Evolutionary conservation across 2,113 vertebrate genomes (phyloP).

Genomic region (Probosciger aterrimus): DNA sequence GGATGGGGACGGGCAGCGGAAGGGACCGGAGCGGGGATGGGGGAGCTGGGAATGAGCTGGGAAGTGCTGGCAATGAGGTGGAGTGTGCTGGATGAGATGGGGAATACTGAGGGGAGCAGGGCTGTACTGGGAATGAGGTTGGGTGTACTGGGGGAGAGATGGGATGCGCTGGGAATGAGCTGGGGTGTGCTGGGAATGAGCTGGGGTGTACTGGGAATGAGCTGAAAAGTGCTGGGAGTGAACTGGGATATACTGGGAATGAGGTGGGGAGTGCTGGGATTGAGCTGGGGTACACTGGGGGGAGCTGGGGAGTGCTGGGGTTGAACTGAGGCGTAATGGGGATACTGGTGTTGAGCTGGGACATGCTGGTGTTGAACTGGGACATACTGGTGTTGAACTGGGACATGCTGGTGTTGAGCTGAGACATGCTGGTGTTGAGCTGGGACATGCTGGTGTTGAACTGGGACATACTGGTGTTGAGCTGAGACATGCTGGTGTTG

Average conservation of each 20-base stretch:
- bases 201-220: neutral
- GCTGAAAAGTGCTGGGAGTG: neutral
- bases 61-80: neutral
- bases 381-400: neutral
- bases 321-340: neutral
- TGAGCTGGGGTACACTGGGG: neutral
- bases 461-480: neutral
- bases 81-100: neutral
- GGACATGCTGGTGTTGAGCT: no score
- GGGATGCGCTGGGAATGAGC: neutral
- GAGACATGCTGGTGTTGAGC: neutral
- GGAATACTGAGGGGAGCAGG: neutral
- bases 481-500: neutral
- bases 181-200: neutral
- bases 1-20: no score
- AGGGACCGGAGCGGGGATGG: neutral
- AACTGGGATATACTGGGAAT: neutral
- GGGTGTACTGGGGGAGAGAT: neutral
- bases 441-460: neutral
- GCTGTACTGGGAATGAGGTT: neutral
- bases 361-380: no score
- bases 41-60: neutral
- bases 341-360: neutral
- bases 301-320: rapidly evolving
- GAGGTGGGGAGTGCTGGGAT: neutral